Conservation (phyloP, 2,797 vertebrate genomes). For the Typhlichthys subterraneus region DNA sequence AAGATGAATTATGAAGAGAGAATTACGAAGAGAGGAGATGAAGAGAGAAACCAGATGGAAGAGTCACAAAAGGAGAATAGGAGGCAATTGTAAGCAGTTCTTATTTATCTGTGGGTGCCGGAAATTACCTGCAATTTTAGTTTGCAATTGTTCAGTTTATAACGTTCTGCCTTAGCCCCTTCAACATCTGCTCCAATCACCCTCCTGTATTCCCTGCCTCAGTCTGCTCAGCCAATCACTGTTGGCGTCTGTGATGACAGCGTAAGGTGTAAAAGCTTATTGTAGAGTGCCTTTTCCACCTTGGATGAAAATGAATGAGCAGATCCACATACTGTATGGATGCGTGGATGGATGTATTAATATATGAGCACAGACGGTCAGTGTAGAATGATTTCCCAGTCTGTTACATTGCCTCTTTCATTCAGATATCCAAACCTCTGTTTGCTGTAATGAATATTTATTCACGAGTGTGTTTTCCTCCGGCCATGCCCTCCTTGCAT, state of each 20-base stretch:
- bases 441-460: slow-evolving; percentile 51
- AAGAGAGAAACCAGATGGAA: slow-evolving; percentile 9
- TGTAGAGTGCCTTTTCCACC: background rate
- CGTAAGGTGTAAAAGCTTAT: slow-evolving; percentile 2
- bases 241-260: slow-evolving; percentile 3
- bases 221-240: slow-evolving; percentile 2
- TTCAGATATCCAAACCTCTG: slow-evolving; percentile 43
- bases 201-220: slow-evolving; percentile 1
- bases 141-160: background rate
- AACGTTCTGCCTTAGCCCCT: slow-evolving; percentile 3
- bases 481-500: slow-evolving; percentile 36
- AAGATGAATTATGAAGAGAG: slow-evolving; percentile 1
- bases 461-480: slow-evolving; percentile 51
- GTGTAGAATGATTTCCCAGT: slow-evolving; percentile 3
- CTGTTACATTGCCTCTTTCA: slow-evolving; percentile 17
- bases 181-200: slow-evolving; percentile 11
- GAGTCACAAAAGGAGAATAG: background rate
- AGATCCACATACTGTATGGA: background rate
- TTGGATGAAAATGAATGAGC: slow-evolving; percentile 15
- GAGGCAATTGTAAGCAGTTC: background rate
- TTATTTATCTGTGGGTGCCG: background rate
- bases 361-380: slow-evolving; percentile 19
- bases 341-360: slow-evolving; percentile 33
- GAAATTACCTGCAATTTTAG: background rate
- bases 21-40: slow-evolving; percentile 3